A percentile compares a stretch with the other conserved stretches of the same genome.
These are phyloP conservation scores for Goniozus legneri DNA, from an alignment of 1,140 invertebrate species.

Conservation along the genomic window DNA sequence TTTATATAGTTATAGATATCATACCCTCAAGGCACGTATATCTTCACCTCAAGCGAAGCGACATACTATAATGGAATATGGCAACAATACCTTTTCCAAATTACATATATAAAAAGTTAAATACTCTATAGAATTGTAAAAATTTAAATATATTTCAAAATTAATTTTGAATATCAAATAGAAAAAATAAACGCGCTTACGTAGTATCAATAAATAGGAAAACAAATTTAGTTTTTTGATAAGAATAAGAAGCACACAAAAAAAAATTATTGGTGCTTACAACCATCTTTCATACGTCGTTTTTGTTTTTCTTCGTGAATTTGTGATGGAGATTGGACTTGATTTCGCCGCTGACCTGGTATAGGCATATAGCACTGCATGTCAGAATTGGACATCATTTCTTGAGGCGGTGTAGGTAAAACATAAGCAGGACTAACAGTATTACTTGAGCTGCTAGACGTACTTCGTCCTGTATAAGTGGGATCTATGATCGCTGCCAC, in stretches of 20 bases:
- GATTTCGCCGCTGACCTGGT: slow-evolving; percentile 67
- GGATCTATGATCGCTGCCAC: slow-evolving; percentile 53
- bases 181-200: no score
- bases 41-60: slow-evolving; percentile 4
- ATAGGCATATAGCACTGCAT: slow-evolving; percentile 75
- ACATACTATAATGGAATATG: no score
- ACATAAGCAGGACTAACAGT: slow-evolving; percentile 40
- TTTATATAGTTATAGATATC: not conserved
- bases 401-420: slow-evolving; percentile 39
- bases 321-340: slow-evolving; percentile 42
- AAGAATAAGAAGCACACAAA: no score
- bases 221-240: no score
- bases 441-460: slow-evolving; percentile 44
- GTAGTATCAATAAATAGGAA: no score
- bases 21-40: slow-evolving; percentile 21
- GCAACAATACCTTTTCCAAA: no score
- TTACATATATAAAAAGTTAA: no score
- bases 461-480: slow-evolving; percentile 44
- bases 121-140: no score
- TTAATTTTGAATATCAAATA: no score
- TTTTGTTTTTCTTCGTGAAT: slow-evolving; percentile 55
- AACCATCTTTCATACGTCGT: slow-evolving; percentile 51
- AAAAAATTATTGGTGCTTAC: slow-evolving; percentile 50
- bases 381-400: slow-evolving; percentile 53
- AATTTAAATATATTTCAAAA: no score